Base-by-base conservation (phyloP, 2,888 invertebrate genomes). In the Hypselothyrea guttata region DNA sequence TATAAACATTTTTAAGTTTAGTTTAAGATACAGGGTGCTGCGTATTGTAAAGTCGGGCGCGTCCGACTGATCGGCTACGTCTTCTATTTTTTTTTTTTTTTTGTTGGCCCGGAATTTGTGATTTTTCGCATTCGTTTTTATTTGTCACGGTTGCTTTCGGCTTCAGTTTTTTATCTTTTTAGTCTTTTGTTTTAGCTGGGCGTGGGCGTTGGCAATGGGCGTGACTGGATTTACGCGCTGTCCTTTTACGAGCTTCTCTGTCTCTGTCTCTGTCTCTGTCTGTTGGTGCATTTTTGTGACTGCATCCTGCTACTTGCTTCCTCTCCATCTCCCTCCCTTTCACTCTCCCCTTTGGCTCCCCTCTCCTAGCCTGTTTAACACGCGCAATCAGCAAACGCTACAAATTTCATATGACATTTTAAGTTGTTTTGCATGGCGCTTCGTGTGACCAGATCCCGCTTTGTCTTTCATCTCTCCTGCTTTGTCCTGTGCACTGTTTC, bases 321-420 rank as follows among this genome's bases (percentile, higher is more conserved):
- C 30, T 33, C 37, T 47, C 22, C n/a, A n/a, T n/a, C 44, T 16
- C 12, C 1, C 11, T 15, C 28, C 30, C 30, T 5, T 11, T 22
- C 22, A 9, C 4, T 1, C 12, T 9, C 40, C 27, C 12, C 12
- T 7, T 9, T 15, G n/a, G 13, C 18, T 18, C 13, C 44, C 37
- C 48, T 7, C 42, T 42, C 44, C 18, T 47, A 55, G 58, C 15
- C 78, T 72, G 65, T 66, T 82, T 82, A 82, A 68, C 78, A 79
- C 78, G 56, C 76, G 81, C 83, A 83, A 82, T 82, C 81, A 79
- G 75, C 74, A 64, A 69, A 37, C 71, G 75, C 78, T 70, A 81
- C 83, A 83, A 83, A 83, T 83, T 83, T 83, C 65, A 81, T 81
- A 82, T 83, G 77, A 76, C 71, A 83, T 79, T 83, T 82, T 77